Evolutionary conservation across 2,113 vertebrate genomes (phyloP).

Genomic region (Pteronura brasiliensis): DNA sequence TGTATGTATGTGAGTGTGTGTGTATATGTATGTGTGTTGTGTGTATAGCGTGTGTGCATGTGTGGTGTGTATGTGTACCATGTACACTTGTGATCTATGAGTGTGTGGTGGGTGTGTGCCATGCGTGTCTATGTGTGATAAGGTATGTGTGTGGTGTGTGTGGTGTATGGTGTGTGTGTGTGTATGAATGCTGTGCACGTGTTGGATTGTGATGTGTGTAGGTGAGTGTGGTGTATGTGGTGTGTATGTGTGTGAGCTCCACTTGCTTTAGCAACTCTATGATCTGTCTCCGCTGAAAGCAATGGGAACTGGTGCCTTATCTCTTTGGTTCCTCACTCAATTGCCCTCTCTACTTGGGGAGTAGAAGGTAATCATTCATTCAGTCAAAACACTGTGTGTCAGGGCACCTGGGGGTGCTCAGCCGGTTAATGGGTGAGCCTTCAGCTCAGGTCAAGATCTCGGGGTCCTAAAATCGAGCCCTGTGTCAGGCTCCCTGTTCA

Average conservation of each 20-base stretch:
- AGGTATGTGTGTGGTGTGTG: rapidly evolving
- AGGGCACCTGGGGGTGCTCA: neutral
- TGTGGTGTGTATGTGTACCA: no score
- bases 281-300: neutral
- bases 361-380: neutral
- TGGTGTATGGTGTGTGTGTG: neutral
- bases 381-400: neutral
- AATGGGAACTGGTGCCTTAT: rapidly evolving
- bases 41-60: neutral
- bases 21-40: neutral
- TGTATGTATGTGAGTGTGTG: no score
- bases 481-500: neutral
- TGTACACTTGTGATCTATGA: no score
- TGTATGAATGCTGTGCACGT: no score
- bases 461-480: neutral
- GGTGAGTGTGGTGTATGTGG: neutral
- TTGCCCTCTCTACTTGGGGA: neutral
- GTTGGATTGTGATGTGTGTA: neutral
- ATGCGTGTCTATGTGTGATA: no score
- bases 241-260: neutral
- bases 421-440: neutral
- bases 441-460: neutral
- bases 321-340: neutral
- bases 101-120: no score
- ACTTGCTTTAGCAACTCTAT: neutral